phyloP scores from a whole-genome alignment of 2,888 invertebrate genomes.

The Cantharis nigra region DNA sequence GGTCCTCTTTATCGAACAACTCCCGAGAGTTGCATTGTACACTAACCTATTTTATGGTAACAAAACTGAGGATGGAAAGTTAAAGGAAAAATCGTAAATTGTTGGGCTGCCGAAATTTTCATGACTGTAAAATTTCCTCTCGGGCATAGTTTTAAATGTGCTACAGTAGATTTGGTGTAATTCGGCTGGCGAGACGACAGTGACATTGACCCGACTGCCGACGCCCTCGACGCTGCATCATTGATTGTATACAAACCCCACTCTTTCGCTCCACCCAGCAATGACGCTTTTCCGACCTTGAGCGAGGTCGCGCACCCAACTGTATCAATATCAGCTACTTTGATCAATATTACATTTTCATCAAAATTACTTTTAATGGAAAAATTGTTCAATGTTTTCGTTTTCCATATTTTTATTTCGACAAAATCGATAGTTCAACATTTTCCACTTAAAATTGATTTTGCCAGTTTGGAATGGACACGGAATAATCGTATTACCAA shows the following conservation, averaged over 20 bases:
- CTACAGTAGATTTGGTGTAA: slow-evolving; percentile 17
- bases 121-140: background rate
- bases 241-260: slow-evolving; percentile 42
- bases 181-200: slow-evolving; percentile 41
- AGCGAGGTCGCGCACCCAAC: slow-evolving; percentile 41
- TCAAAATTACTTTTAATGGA: background rate
- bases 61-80: background rate
- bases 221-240: slow-evolving; percentile 40
- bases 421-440: background rate
- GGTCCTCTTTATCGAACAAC: background rate
- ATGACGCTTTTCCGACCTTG: slow-evolving; percentile 57
- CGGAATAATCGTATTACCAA: background rate
- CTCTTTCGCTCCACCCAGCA: slow-evolving; percentile 39
- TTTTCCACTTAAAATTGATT: background rate
- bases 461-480: background rate
- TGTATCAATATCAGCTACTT: slow-evolving; percentile 4
- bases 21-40: background rate
- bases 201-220: slow-evolving; percentile 60
- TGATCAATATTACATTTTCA: slow-evolving; percentile 1
- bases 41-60: background rate
- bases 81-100: background rate
- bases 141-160: slow-evolving; percentile 12
- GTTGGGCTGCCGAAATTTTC: background rate
- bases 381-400: background rate
- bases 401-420: background rate